Percentiles rank a stretch among this genome's conserved stretches.
These are phyloP conservation scores for Lasioglossum leucozonium DNA, from an alignment of 2,888 invertebrate species.

Conservation along the genomic window DNA sequence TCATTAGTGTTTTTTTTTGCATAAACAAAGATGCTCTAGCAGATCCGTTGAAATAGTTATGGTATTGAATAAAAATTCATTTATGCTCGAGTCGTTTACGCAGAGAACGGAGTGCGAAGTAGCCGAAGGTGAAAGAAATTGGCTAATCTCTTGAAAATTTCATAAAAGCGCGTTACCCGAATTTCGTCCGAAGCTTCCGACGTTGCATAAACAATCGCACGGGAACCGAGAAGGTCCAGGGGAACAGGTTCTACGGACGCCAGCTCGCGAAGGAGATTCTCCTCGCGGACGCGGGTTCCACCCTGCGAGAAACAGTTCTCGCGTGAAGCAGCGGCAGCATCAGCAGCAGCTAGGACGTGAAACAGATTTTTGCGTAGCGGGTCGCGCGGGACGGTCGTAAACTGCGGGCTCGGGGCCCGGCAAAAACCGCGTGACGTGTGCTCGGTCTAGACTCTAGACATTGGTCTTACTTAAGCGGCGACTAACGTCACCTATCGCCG, in stretches of 20 bases:
- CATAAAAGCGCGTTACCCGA: no score
- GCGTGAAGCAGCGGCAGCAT: no score
- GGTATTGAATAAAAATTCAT: no score
- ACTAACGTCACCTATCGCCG: constrained; percentile 53
- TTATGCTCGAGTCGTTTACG: no score
- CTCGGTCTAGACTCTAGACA: constrained; percentile 14
- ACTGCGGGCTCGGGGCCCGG: constrained; percentile 32
- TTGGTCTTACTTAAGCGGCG: constrained; percentile 41
- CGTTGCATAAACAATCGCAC: background rate
- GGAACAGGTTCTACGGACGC: constrained; percentile 3
- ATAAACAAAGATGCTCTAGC: no score
- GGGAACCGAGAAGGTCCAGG: background rate
- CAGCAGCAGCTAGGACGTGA: constrained; percentile 8
- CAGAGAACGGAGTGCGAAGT: no score
- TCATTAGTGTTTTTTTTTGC: no score
- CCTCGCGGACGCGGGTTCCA: background rate
- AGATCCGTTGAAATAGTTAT: no score
- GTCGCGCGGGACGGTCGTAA: constrained; percentile 47
- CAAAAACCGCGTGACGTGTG: constrained; percentile 52
- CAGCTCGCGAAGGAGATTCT: background rate
- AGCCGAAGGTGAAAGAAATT: no score
- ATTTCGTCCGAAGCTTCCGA: background rate
- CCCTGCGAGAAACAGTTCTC: background rate
- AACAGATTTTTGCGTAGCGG: constrained; percentile 6
- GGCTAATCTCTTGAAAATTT: no score